Conservation (phyloP, 2,888 invertebrate genomes). For the Ormyrus pomaceus region DNA sequence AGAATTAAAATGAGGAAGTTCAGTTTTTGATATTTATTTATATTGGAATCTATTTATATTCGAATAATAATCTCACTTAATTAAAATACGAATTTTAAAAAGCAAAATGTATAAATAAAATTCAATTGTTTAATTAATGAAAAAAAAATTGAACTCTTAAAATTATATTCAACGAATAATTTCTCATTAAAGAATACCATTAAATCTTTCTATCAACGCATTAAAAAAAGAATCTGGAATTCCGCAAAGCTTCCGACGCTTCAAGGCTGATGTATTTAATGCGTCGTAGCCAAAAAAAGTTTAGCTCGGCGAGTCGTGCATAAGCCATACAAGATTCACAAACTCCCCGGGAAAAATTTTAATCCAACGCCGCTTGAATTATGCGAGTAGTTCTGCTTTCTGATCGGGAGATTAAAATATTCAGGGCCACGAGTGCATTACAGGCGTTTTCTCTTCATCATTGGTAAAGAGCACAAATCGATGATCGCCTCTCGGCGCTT, state of each 20-base stretch:
- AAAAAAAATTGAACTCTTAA: background rate
- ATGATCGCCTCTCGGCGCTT: too few relatives aligned
- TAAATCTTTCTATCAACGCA: too few relatives aligned
- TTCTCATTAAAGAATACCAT: too few relatives aligned
- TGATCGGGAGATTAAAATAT: constrained; percentile 2
- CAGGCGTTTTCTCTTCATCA: background rate
- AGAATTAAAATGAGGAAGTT: background rate
- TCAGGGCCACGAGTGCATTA: background rate
- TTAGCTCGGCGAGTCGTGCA: background rate
- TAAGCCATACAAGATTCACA: constrained; percentile 1
- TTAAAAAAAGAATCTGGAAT: too few relatives aligned
- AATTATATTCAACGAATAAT: too few relatives aligned
- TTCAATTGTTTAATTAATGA: background rate
- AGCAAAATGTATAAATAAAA: background rate
- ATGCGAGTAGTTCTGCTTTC: background rate
- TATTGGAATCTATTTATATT: background rate
- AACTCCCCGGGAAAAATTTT: background rate
- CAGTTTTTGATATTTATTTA: too few relatives aligned
- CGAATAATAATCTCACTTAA: background rate
- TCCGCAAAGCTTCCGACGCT: background rate
- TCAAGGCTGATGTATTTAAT: constrained; percentile 3
- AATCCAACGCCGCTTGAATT: constrained; percentile 13
- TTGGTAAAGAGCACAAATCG: too few relatives aligned
- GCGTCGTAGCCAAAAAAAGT: constrained; percentile 24
- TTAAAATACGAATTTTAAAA: background rate